Evolutionary conservation across 2,797 vertebrate species (phyloP).

Genomic region (Clamator glandarius): DNA sequence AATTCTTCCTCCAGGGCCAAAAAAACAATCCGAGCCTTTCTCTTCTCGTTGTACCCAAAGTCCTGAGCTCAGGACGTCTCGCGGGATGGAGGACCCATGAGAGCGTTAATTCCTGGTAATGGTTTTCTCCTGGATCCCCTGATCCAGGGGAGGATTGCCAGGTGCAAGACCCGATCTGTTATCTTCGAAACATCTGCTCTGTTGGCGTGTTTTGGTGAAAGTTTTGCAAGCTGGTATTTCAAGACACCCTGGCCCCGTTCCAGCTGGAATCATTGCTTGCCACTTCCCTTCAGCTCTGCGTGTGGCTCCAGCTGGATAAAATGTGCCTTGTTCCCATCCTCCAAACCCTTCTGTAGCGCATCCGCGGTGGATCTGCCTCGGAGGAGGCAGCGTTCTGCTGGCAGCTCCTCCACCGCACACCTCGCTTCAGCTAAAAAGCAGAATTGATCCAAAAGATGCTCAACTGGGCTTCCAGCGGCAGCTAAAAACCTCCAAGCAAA

Average conservation of each 20-base stretch:
- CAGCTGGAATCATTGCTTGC: conserved; percentile 6
- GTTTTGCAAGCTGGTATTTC: conserved; percentile 63
- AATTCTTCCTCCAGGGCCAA: neutral
- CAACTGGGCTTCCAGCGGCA: neutral
- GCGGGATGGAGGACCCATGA: neutral
- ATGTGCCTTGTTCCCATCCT: neutral
- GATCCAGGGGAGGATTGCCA: neutral
- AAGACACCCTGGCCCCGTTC: conserved; percentile 35
- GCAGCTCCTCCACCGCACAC: fast-evolving
- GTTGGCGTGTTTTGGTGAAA: conserved; percentile 56
- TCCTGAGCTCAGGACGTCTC: neutral
- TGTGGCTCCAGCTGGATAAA: neutral
- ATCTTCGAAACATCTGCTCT: conserved; percentile 51
- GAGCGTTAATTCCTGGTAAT: neutral
- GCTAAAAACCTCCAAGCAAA: neutral
- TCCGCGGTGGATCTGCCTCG: no score
- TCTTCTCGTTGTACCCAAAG: neutral
- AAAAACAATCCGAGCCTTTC: neutral
- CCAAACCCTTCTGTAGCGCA: fast-evolving
- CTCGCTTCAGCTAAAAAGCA: neutral
- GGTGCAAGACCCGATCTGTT: conserved; percentile 16
- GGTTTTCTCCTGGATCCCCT: neutral
- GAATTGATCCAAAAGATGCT: fast-evolving
- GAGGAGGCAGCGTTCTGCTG: neutral
- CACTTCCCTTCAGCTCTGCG: conserved; percentile 17